Base-by-base conservation (phyloP, 1,140 invertebrate species). In the Drosophila sturtevanti region DNA sequence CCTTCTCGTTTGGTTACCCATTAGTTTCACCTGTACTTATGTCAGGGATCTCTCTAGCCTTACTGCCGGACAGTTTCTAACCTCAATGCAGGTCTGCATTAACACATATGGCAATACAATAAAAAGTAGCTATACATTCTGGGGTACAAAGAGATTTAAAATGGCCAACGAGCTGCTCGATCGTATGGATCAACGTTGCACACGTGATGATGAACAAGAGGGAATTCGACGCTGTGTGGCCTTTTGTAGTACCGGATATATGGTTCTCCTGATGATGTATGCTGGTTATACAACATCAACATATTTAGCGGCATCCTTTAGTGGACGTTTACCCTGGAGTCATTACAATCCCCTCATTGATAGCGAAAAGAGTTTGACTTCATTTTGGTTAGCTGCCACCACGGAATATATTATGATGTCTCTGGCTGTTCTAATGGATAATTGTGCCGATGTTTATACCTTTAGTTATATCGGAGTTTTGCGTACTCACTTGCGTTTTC, bases 321-420 rank as follows among this genome's bases (percentile, higher is more conserved):
- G 11, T 2, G 68, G 76, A 18, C 60, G 44, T 0, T 56, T 79
- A 11, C 65, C 82, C 12, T 87, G 79, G 72, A 60, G 71, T 0
- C 2, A 87, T 2, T 87, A 87, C n/a, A 63, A 79, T 48, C 82
- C 82, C 0, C n/a, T 79, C 0, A 48, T 87, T 5, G 54, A 82
- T 6, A 24, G 44, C 21, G 52, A 65, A 7, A 14, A 55, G 0
- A 56, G 66, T 12, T 9, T 35, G 4, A 10, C 4, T 0, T 16
- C 62, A 9, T 82, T 87, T 21, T 55, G 59, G 34, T 0, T 62
- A 0, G 64, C 75, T 4, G 48, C 64, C 6, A 7, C 68, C 0
- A 4, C 38, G 0, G 82, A 87, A 21, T 48, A 63, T 0, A 0
- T 60, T 0, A 37, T 77, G 11, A 81, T 86, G 68, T 48, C 51